Conservation (phyloP, 2,888 invertebrate genomes). For the Phanerotoma sp. region DNA sequence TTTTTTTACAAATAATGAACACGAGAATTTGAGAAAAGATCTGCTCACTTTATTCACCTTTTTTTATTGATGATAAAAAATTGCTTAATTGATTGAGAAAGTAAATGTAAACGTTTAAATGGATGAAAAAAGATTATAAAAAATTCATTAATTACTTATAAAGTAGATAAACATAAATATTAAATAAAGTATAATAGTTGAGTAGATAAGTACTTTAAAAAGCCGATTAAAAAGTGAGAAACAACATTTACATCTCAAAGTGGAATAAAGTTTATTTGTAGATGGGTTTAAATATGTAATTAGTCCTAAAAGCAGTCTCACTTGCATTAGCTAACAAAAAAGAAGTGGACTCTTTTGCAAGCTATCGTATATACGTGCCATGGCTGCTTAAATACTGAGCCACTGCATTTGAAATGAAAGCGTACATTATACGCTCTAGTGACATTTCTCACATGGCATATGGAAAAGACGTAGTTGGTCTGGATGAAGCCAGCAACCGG, state of each 20-base stretch:
- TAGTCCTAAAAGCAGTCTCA: conserved; percentile 28
- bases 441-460: conserved; percentile 9
- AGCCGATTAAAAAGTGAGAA: background rate
- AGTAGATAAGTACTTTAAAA: background rate
- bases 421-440: conserved; percentile 16
- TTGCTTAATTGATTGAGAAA: too few relatives aligned
- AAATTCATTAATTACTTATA: too few relatives aligned
- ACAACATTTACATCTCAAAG: background rate
- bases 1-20: too few relatives aligned
- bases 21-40: too few relatives aligned
- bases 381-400: conserved; percentile 12
- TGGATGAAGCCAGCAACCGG: background rate
- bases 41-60: too few relatives aligned
- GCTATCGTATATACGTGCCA: conserved; percentile 5
- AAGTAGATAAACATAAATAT: too few relatives aligned
- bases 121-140: too few relatives aligned
- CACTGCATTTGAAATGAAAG: conserved; percentile 27
- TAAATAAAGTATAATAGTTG: background rate
- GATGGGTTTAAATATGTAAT: conserved; percentile 34
- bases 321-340: conserved; percentile 4
- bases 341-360: background rate
- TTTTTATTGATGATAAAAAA: too few relatives aligned
- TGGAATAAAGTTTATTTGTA: conserved; percentile 28
- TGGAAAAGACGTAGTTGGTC: background rate
- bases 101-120: too few relatives aligned